Conservation (phyloP, 2,888 invertebrate species). For the Rhyacophila evoluta region DNA sequence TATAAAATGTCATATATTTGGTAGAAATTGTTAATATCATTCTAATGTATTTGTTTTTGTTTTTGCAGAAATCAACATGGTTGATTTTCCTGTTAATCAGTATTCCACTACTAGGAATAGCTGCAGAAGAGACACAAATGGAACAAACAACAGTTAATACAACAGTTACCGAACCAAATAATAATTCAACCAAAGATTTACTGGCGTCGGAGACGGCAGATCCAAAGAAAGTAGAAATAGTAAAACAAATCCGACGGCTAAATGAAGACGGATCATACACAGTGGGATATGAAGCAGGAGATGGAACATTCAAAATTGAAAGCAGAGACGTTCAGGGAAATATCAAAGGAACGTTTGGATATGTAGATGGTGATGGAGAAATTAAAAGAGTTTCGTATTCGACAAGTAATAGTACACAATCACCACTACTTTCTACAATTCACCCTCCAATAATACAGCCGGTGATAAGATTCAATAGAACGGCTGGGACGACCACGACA, state of each 20-base stretch:
- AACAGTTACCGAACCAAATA: constrained; percentile 56
- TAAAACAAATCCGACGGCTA: constrained; percentile 83
- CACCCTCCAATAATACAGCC: constrained; percentile 55
- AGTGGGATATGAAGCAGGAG: constrained; percentile 86
- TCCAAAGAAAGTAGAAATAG: constrained; percentile 79
- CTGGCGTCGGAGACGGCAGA: constrained; percentile 75
- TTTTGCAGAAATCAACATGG: constrained; percentile 57
- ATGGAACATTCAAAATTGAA: constrained; percentile 88
- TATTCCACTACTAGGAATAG: constrained; percentile 44
- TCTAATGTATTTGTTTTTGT: constrained; percentile 30
- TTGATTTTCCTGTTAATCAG: constrained; percentile 56
- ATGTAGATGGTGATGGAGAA: constrained; percentile 81
- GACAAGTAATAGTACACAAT: constrained; percentile 67
- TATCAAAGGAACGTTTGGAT: constrained; percentile 87
- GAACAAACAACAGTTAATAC: constrained; percentile 47
- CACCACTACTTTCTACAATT: constrained; percentile 61
- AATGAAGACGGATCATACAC: constrained; percentile 89
- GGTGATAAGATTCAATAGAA: constrained; percentile 59
- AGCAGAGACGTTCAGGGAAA: constrained; percentile 83
- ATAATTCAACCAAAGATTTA: constrained; percentile 68
- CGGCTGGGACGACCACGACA: constrained; percentile 68
- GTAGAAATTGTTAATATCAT: too few species aligned
- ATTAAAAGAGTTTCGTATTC: constrained; percentile 84
- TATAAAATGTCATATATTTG: too few species aligned
- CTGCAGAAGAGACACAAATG: constrained; percentile 50